Conservation (phyloP, 1,140 invertebrate genomes). For the Maconellicoccus hirsutus region DNA sequence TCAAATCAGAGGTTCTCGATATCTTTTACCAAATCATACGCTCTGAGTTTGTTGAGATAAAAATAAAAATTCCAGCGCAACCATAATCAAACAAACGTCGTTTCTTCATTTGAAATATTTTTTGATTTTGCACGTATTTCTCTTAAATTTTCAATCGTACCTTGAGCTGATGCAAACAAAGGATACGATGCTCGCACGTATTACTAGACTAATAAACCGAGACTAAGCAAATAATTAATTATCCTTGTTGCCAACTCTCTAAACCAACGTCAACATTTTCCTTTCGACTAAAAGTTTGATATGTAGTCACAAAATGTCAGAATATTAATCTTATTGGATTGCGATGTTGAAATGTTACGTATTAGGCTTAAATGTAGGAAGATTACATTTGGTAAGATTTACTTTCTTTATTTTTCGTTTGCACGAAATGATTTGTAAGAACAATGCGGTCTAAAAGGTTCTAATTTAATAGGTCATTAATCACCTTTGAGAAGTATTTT, state of each 20-base stretch:
- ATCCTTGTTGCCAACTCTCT: neutral
- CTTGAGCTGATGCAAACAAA: neutral
- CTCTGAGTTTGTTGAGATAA: too few relatives aligned
- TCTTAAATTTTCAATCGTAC: too few relatives aligned
- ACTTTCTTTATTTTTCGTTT: neutral
- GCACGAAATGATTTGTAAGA: neutral
- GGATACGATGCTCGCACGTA: neutral
- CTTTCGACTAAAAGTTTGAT: neutral
- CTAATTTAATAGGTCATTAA: neutral
- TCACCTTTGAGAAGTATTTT: too few relatives aligned
- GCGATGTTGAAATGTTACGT: neutral
- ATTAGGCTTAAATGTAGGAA: neutral
- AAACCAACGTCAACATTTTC: neutral
- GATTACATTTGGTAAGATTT: neutral
- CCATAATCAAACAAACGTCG: too few relatives aligned
- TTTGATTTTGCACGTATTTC: too few relatives aligned
- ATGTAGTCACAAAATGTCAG: neutral
- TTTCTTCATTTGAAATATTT: too few relatives aligned
- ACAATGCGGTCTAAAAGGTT: neutral
- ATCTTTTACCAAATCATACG: too few relatives aligned
- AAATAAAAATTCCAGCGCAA: too few relatives aligned
- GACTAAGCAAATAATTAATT: neutral
- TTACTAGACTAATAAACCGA: neutral
- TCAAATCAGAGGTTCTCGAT: too few relatives aligned
- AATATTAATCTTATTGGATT: conserved; percentile 1